Percentiles rank a stretch among this genome's conserved stretches.
These are phyloP conservation scores for Orestias chungarensis DNA, from an alignment of 2,797 vertebrate species.

Conservation along the genomic window DNA sequence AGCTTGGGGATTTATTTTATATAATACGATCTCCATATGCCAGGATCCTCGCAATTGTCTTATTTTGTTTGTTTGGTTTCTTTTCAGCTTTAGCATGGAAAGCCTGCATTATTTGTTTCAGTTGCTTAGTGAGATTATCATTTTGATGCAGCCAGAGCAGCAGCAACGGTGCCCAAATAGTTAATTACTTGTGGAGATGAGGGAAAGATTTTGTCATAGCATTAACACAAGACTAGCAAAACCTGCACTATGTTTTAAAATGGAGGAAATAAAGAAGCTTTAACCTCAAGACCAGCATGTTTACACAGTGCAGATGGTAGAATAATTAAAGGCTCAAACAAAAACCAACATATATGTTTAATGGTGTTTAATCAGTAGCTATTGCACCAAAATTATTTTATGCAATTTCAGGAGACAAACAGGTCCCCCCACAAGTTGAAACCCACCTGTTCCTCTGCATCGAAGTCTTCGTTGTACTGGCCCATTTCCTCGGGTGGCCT, in stretches of 20 bases:
- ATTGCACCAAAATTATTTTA: neutral
- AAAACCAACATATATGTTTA: neutral
- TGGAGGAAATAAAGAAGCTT: no score
- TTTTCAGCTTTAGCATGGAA: neutral
- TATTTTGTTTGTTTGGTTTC: no score
- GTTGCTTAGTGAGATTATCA: neutral
- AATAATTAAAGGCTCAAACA: neutral
- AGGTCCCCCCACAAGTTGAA: constrained; percentile 7
- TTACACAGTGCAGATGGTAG: neutral
- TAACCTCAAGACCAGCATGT: neutral
- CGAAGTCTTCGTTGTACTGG: constrained; percentile 89
- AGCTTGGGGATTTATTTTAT: no score
- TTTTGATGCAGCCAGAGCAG: neutral
- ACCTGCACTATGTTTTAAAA: no score
- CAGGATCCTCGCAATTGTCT: neutral
- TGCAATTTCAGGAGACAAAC: neutral
- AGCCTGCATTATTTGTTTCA: neutral
- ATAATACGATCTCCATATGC: neutral
- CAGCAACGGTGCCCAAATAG: neutral
- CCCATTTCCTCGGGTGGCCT: constrained; percentile 87
- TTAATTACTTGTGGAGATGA: no score
- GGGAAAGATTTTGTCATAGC: no score
- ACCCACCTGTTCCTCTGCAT: constrained; percentile 90
- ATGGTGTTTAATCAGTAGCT: neutral
- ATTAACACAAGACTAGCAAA: no score